These are phyloP conservation scores for Eonycteris spelaea DNA, from an alignment of 2,113 vertebrate species.

Conservation along the genomic window DNA sequence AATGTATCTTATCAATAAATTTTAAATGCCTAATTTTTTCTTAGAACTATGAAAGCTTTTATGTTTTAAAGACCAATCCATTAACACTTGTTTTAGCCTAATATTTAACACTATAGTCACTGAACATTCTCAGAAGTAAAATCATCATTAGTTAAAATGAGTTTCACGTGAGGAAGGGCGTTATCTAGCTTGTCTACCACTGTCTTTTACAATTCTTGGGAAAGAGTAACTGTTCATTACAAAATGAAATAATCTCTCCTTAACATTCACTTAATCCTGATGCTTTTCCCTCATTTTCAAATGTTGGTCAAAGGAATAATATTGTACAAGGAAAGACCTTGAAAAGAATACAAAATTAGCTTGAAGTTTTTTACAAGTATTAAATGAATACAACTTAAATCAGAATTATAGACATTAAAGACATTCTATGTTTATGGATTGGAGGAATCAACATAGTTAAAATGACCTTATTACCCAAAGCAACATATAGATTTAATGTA, in stretches of 20 bases:
- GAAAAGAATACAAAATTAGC: not conserved
- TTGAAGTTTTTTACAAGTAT: not conserved
- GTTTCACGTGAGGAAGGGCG: not conserved
- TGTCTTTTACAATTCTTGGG: constrained; percentile 1
- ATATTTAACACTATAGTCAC: constrained; percentile 53
- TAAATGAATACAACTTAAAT: not conserved
- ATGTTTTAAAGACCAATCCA: constrained; percentile 20
- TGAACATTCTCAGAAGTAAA: constrained; percentile 54
- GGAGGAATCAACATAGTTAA: too few species aligned
- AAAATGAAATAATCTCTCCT: constrained; percentile 35
- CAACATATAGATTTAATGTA: too few species aligned
- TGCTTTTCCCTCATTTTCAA: not conserved
- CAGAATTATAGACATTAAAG: not conserved
- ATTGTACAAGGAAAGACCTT: not conserved
- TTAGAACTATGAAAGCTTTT: not conserved
- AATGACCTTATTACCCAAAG: too few species aligned
- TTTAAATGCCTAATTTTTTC: constrained; percentile 14
- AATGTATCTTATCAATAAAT: constrained; percentile 33
- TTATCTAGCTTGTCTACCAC: constrained; percentile 57
- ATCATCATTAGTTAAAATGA: constrained; percentile 51
- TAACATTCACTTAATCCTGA: constrained; percentile 49
- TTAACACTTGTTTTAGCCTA: constrained; percentile 34
- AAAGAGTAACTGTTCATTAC: constrained; percentile 22
- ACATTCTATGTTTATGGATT: too few species aligned
- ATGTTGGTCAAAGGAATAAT: constrained; percentile 18